Conservation (phyloP, 2,113 vertebrate species). For the Dasypus novemcinctus region DNA sequence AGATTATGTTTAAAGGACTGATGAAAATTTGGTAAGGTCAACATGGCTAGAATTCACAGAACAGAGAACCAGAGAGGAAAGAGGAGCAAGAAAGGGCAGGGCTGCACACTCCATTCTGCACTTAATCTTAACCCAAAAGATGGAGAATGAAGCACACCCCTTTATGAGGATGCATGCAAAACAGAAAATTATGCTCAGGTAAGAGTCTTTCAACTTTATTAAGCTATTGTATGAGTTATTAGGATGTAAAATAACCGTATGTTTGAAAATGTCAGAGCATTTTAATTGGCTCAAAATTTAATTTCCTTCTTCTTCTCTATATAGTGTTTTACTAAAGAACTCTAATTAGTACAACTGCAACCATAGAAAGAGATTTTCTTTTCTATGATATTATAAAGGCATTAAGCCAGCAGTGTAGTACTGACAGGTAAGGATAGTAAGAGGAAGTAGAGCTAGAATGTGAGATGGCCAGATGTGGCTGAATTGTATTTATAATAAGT, state of each 20-base stretch:
- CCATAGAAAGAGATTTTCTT: background rate
- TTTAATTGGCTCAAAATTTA: background rate
- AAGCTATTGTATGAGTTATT: background rate
- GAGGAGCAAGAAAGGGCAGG: background rate
- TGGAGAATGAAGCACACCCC: no score
- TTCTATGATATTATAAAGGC: background rate
- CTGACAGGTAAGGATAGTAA: background rate
- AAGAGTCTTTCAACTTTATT: background rate
- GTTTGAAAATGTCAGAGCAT: background rate
- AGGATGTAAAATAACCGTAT: background rate
- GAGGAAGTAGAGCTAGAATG: background rate
- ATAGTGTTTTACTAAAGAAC: background rate
- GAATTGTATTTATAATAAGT: background rate
- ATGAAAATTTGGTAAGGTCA: background rate
- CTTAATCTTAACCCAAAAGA: no score
- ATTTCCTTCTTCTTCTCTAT: slow-evolving; percentile 30
- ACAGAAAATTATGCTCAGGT: background rate
- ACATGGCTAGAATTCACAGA: background rate
- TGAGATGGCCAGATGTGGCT: background rate
- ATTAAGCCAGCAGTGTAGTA: background rate
- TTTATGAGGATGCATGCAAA: background rate
- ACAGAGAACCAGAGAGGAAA: background rate
- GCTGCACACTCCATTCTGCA: background rate
- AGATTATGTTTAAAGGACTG: background rate
- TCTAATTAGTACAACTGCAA: background rate